Evolutionary conservation across 2,888 invertebrate species (phyloP).

Genomic region (Philonicus albiceps): DNA sequence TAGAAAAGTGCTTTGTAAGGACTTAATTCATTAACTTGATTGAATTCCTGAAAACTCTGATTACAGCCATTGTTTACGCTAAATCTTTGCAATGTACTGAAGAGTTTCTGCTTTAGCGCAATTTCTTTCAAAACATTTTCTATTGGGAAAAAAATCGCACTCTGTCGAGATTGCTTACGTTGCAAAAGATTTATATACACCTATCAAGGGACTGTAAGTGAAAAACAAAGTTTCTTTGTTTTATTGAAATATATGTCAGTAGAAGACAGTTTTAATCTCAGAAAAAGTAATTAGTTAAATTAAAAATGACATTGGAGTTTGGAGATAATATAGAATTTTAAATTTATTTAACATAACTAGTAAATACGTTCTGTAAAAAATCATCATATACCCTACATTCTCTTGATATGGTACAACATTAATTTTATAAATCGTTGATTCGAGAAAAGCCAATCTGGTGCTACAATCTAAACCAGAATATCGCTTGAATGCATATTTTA

Average conservation of each 20-base stretch:
- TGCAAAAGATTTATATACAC: background rate
- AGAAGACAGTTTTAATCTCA: background rate
- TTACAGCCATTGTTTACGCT: background rate
- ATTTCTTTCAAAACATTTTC: background rate
- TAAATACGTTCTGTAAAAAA: no score
- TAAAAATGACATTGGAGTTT: background rate
- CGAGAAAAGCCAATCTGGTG: background rate
- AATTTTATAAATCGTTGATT: background rate
- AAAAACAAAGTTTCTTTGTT: background rate
- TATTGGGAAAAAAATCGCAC: background rate
- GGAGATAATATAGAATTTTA: no score
- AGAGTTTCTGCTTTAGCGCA: background rate
- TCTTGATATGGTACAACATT: no score
- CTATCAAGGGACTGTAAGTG: background rate
- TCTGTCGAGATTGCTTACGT: background rate
- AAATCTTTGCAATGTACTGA: background rate
- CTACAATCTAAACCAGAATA: background rate
- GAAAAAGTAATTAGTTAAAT: background rate
- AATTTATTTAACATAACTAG: no score
- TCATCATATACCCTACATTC: no score
- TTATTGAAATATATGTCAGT: background rate
- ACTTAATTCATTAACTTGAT: constrained; percentile 35
- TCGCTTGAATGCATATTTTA: background rate
- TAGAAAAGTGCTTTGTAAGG: constrained; percentile 29
- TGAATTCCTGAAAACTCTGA: constrained; percentile 6